Conservation (phyloP, 2,797 vertebrate species). For the Coilia nasus region DNA sequence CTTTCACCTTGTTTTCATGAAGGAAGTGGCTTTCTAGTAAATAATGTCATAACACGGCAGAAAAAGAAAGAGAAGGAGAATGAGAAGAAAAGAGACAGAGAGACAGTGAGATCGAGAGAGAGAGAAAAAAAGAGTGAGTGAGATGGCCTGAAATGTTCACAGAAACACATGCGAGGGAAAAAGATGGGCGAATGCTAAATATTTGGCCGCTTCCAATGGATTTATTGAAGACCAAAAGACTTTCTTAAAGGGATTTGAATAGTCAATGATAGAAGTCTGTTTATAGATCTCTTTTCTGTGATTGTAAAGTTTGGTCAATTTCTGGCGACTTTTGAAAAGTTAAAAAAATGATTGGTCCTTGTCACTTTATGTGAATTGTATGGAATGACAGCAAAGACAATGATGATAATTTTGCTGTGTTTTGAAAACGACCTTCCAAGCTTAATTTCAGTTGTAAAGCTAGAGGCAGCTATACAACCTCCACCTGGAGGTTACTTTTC, state of each 20-base stretch:
- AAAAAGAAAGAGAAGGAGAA: not conserved
- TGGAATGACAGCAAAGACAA: not conserved
- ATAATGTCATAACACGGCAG: too few species aligned
- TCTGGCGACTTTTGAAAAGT: not conserved
- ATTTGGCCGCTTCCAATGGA: not conserved
- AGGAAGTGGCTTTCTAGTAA: too few species aligned
- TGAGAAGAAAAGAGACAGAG: not conserved
- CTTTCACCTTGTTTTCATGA: too few species aligned
- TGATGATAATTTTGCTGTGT: not conserved
- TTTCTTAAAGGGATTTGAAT: not conserved
- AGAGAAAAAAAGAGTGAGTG: too few species aligned
- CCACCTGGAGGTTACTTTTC: too few species aligned
- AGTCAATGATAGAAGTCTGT: conserved; percentile 1
- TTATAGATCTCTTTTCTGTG: not conserved
- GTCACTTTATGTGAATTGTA: not conserved
- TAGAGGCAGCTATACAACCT: too few species aligned
- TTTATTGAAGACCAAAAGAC: not conserved
- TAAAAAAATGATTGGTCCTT: not conserved
- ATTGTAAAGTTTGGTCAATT: not conserved
- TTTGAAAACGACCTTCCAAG: not conserved
- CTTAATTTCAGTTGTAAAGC: not conserved
- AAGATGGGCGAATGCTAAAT: not conserved
- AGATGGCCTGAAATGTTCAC: not conserved
- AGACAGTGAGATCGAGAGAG: too few species aligned
- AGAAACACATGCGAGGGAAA: not conserved